phyloP scores from a whole-genome alignment of 2,888 invertebrate genomes.

The Neoaliturus tenellus region DNA sequence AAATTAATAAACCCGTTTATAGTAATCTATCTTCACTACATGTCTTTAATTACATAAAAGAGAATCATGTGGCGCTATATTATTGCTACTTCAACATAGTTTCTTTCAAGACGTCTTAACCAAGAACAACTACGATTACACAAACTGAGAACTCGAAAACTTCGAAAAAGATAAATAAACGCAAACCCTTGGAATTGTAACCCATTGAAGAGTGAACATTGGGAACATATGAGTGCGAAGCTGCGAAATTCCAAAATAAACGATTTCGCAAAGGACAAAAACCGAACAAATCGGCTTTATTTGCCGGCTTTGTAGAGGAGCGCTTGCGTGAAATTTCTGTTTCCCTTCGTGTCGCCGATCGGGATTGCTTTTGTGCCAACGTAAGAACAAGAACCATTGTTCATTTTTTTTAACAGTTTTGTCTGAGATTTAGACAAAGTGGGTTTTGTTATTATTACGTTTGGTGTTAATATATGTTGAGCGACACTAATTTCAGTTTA shows the following conservation, averaged over 20 bases:
- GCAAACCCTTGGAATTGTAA: no score
- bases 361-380: slow-evolving; percentile 17
- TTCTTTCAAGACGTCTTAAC: no score
- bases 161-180: no score
- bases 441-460: neutral
- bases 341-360: neutral
- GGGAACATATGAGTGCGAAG: neutral
- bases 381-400: neutral
- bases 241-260: neutral
- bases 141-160: no score
- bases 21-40: no score
- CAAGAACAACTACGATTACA: no score
- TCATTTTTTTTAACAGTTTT: neutral
- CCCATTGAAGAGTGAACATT: neutral
- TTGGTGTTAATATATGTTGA: no score
- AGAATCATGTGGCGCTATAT: no score
- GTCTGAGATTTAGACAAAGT: neutral
- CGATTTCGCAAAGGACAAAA: neutral
- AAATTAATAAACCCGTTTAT: no score
- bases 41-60: no score
- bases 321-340: slow-evolving; percentile 12
- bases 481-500: no score
- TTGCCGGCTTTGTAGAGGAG: neutral
- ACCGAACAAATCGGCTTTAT: slow-evolving; percentile 23
- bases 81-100: no score